Base-by-base conservation (phyloP, 2,797 vertebrate species). In the Lerista edwardsae region DNA sequence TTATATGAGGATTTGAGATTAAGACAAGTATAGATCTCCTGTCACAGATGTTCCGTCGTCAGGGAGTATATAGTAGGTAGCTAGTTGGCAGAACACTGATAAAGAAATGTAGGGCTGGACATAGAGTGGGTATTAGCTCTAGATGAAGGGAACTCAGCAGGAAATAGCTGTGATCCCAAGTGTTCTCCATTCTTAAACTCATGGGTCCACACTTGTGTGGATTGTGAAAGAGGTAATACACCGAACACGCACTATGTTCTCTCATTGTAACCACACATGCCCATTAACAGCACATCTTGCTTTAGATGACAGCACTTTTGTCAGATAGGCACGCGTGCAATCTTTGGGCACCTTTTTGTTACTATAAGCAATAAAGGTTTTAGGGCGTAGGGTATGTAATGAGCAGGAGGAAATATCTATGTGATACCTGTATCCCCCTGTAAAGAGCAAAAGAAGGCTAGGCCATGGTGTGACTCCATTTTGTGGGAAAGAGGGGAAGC, bases 61-160 rank as follows among this genome's bases (percentile, higher is more conserved):
- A 17, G 65, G 12, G 12, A 36, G 14, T 80, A n/a, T n/a, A n/a
- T n/a, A n/a, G 41, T 31, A n/a, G 15, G 29, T 79, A 29, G 61
- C 29, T 78, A 15, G 7, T 67, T 44, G 64, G 59, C 25, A 39
- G 55, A 44, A 80, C 64, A 72, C 25, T 61, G 25, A 82, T 87
- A 62, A 89, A 27, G 27, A 69, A 88, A 84, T 31, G 21, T 68
- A 71, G 34, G 76, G 68, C 79, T 78, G 36, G 55, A 80, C 55
- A 90, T 75, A 17, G 29, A 25, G 23, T 11, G 59, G 31, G 39
- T 36, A 39, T 21, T 84, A 89, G 34, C 31, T n/a, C n/a, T 89
- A 62, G 47, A 55, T 4, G n/a, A 79, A 57, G 14, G 21, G 78
- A 83, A 39, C 72, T 86, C 6, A 86, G 90, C 67, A 57, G 2